These are phyloP conservation scores for Rugalucina vietnamica DNA, from an alignment of 2,888 invertebrate species.

Conservation along the genomic window DNA sequence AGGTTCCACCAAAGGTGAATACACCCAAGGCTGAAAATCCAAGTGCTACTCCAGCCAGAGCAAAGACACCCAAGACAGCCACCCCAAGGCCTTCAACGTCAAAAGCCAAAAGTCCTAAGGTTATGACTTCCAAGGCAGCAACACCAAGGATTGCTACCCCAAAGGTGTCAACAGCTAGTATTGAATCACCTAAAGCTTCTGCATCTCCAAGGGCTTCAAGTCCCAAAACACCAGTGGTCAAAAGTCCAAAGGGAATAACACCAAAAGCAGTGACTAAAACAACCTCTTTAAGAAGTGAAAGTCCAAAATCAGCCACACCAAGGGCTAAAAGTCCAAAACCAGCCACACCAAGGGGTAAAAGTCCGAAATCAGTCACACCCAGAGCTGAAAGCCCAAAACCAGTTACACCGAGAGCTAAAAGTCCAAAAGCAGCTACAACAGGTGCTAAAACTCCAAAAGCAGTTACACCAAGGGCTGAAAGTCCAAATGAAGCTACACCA, in stretches of 20 bases:
- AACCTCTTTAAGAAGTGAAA: constrained; percentile 13
- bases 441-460: constrained; percentile 24
- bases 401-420: constrained; percentile 16
- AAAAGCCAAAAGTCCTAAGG: background rate
- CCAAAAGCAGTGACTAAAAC: constrained; percentile 30
- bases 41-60: background rate
- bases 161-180: background rate
- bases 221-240: background rate
- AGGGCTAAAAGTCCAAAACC: constrained; percentile 42
- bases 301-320: constrained; percentile 28
- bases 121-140: background rate
- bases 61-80: background rate
- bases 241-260: constrained; percentile 12
- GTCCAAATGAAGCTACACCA: constrained; percentile 16
- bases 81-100: background rate
- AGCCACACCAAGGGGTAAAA: constrained; percentile 37
- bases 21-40: background rate
- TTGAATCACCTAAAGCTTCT: too few species aligned
- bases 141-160: constrained; percentile 11
- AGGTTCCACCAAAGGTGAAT: background rate
- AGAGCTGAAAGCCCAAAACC: constrained; percentile 21
- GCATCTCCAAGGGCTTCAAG: background rate
- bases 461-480: constrained; percentile 14
- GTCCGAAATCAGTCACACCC: constrained; percentile 5
- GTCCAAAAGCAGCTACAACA: constrained; percentile 15